Evolutionary conservation across 2,888 invertebrate genomes (phyloP).

Genomic region (Autographa gamma): DNA sequence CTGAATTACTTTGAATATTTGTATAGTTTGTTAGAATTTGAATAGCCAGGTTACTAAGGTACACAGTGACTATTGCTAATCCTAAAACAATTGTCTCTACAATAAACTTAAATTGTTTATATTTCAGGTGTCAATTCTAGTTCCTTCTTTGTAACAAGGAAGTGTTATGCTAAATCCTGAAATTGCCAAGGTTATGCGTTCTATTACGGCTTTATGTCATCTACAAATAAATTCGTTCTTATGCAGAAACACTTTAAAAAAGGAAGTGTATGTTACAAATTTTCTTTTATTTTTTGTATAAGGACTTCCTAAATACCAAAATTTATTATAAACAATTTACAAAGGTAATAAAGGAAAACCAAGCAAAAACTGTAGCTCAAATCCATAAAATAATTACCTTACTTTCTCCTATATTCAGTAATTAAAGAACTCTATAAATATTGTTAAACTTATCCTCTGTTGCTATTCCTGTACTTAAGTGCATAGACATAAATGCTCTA

Average conservation of each 20-base stretch:
- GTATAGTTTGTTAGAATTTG: constrained; percentile 56
- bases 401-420: background rate
- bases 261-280: too few species aligned
- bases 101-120: background rate
- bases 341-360: background rate
- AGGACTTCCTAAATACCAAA: too few species aligned
- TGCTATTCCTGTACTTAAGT: background rate
- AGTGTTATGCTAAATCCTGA: constrained; percentile 6
- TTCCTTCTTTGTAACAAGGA: background rate
- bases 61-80: constrained; percentile 17
- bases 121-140: background rate
- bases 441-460: background rate
- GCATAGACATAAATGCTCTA: background rate
- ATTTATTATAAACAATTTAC: too few species aligned
- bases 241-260: background rate
- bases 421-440: background rate
- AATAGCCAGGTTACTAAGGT: constrained; percentile 46
- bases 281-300: too few species aligned
- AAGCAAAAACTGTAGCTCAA: background rate
- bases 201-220: background rate
- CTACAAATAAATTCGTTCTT: background rate
- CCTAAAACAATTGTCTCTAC: background rate
- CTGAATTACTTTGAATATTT: constrained; percentile 71
- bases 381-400: background rate
- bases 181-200: background rate